Base-by-base conservation (phyloP, 2,113 vertebrate genomes). In the Aegithalos caudatus region DNA sequence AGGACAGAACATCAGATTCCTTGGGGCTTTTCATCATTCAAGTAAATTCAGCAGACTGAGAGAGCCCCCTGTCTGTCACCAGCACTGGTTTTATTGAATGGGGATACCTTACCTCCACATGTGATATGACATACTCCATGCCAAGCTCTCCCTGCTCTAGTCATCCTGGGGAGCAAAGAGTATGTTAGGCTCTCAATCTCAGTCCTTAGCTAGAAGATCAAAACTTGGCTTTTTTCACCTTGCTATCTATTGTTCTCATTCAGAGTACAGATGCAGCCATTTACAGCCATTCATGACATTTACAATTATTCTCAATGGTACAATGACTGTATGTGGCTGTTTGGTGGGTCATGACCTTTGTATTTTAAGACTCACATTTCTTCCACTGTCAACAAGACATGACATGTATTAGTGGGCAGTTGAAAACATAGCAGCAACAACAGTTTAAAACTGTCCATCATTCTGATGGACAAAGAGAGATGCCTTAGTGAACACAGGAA, bases 41-140 rank as follows among this genome's bases (percentile, higher is more conserved):
- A 25, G 37, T 60, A 50, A 92, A 93, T 86, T 70, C 2, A 5
- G 37, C 82, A 92, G 95, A 67, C 73, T 86, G 44, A 93, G 95
- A 62, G 97, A 81, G 93, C 93, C 95, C 95, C 85, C 96, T 93
- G 31, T 74, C 79, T 90, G 90, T 61, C 86, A 92, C 58, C 54
- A 56, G 19, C 33, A 61, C 44, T 57, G 56, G 31, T 50, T 50
- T 77, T 81, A 71, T 25, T 37, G 44, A 81, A 44, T 31, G 25
- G 25, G 29, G 24, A 38, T 54, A 18, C 18, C 10, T 53, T 58
- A 44, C 35, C 92, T 65, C 67, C 45, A 76, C 25, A 71, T 19
- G 31, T 29, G 69, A 47, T 23, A 56, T 23, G n/a, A 54, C n/a
- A 64, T 14, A 15, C 54, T 80, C 53, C 44, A 44, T 37, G 31